Evolutionary conservation across 2,113 vertebrate species (phyloP).

Genomic region (Anhinga anhinga): DNA sequence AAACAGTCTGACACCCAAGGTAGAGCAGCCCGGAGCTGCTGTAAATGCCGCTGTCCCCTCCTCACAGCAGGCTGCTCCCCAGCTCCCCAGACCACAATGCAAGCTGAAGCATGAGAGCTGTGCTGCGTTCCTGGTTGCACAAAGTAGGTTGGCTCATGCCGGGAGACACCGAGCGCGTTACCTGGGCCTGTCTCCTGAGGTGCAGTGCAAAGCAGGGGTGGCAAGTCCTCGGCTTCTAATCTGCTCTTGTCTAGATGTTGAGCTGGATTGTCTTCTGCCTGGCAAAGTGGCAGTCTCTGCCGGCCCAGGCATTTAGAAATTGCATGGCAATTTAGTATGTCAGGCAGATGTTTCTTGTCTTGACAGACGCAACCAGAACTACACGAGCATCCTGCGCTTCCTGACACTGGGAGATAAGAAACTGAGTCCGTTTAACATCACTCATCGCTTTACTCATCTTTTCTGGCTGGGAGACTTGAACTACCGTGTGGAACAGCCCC

Average conservation of each 20-base stretch:
- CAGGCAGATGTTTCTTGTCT: constrained; percentile 41
- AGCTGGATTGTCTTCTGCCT: neutral
- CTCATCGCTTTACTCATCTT: constrained; percentile 93
- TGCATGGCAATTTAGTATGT: neutral
- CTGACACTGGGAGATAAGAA: constrained; percentile 94
- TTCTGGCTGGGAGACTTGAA: constrained; percentile 98
- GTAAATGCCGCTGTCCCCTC: neutral
- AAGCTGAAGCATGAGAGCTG: neutral
- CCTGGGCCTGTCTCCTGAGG: neutral
- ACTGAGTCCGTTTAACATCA: constrained; percentile 91
- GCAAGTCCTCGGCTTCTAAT: neutral
- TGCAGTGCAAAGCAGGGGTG: neutral
- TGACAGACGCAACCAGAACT: constrained; percentile 95
- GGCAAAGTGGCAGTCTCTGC: neutral
- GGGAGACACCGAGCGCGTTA: neutral
- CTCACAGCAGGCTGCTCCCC: neutral
- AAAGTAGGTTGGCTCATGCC: neutral
- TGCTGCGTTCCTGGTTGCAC: neutral
- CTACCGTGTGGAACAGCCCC: constrained; percentile 88
- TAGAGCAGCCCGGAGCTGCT: neutral
- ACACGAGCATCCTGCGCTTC: constrained; percentile 90
- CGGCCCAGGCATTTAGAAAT: neutral
- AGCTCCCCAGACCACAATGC: neutral
- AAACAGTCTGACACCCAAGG: neutral
- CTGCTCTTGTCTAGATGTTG: neutral